Evolutionary conservation across 1,140 invertebrate genomes (phyloP), one percentile per base, ranked within the genome.

Genomic region (Aradophagus sp.): DNA sequence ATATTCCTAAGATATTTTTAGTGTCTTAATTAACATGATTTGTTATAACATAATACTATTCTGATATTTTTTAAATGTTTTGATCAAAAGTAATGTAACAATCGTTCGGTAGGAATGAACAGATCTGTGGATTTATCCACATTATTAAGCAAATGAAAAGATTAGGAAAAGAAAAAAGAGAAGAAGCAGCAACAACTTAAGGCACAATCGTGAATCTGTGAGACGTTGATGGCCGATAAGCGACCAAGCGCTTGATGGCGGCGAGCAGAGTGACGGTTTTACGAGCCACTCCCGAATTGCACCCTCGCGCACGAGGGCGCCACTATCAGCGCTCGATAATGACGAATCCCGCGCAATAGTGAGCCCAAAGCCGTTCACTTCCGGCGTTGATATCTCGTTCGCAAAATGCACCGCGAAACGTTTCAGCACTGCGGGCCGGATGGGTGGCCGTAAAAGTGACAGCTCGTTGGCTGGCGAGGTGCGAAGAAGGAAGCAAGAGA

Each of bases 301-400:
- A 27, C 45, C 32, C 47, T 36, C 55, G 53, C 59, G 52, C 55
- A 42, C 48, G 45, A 62, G 55, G 63, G 70, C 50, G 44, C 59
- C 63, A 62, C 66, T 63, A 71, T 77, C 75, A 62, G 68, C 65
- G 73, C 53, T 61, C 58, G 47, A 59, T 75, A 76, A 77, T 62
- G 66, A 76, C 50, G 48, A 14, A 59, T 58, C 41, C 35, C 41
- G 39, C 36, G 41, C 62, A 65, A 55, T 59, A 62, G 42, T 35
- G 70, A 78, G 56, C 69, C 45, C 34, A 36, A 41, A 41, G 26
- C 34, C 12, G 32, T 38, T 42, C 36, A 8, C 53, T 72, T 71
- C 65, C 48, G 31, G 29, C 69, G 69, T 74, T 52, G 41, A 39
- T 45, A 67, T 69, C 69, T 72, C 36, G 27, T 44, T 73, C 59